Evolutionary conservation across 2,888 invertebrate genomes (phyloP).

Genomic region (Eudemis profundana): DNA sequence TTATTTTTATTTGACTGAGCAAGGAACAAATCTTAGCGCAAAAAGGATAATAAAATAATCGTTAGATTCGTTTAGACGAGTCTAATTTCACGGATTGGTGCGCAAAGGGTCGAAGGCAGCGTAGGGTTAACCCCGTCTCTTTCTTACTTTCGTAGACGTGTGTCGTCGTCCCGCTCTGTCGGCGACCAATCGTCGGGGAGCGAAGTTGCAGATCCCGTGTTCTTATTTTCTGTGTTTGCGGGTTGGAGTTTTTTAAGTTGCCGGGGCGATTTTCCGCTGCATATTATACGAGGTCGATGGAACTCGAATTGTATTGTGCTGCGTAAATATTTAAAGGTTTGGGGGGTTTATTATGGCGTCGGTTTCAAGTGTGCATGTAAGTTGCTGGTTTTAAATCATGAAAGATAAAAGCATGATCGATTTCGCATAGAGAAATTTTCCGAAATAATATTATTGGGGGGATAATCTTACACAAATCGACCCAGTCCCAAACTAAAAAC

Average conservation of each 20-base stretch:
- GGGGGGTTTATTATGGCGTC: slow-evolving; percentile 13
- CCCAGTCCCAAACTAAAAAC: too few relatives aligned
- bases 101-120: slow-evolving; percentile 75
- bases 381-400: neutral
- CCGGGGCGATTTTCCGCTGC: slow-evolving; percentile 44
- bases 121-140: slow-evolving; percentile 65
- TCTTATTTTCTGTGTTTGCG: slow-evolving; percentile 76
- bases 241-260: slow-evolving; percentile 61
- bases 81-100: slow-evolving; percentile 84
- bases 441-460: neutral
- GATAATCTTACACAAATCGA: too few relatives aligned
- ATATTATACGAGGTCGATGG: slow-evolving; percentile 40
- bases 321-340: slow-evolving; percentile 27
- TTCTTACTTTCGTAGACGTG: slow-evolving; percentile 48
- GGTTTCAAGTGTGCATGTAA: slow-evolving; percentile 12
- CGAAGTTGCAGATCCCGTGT: slow-evolving; percentile 60
- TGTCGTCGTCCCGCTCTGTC: slow-evolving; percentile 58
- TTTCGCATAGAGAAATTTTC: too few relatives aligned
- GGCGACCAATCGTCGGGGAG: slow-evolving; percentile 69
- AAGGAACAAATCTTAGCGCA: slow-evolving; percentile 85
- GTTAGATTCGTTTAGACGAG: slow-evolving; percentile 85
- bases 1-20: slow-evolving; percentile 86
- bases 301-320: slow-evolving; percentile 30
- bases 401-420: too few relatives aligned
- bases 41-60: slow-evolving; percentile 86